phyloP scores from a whole-genome alignment of 2,888 invertebrate species.

The Ophioninae sp. region DNA sequence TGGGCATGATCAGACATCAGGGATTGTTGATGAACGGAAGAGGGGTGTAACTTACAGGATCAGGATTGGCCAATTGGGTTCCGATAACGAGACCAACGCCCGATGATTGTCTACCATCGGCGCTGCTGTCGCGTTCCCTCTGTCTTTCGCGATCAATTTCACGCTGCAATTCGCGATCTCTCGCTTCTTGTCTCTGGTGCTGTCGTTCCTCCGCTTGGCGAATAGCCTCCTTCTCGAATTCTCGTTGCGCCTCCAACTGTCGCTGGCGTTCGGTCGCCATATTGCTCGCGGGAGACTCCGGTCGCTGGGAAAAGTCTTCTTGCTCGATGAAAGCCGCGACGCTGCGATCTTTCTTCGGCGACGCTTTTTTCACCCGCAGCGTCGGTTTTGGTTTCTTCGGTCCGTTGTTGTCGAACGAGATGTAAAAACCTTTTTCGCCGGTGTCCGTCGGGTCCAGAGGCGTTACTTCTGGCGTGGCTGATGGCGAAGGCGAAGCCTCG shows the following conservation, averaged over 20 bases:
- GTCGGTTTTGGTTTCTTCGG: constrained; percentile 95
- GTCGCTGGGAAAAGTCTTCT: constrained; percentile 73
- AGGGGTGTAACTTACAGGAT: constrained; percentile 83
- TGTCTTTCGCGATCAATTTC: constrained; percentile 79
- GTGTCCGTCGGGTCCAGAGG: constrained; percentile 81
- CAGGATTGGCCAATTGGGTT: constrained; percentile 85
- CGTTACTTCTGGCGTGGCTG: constrained; percentile 79
- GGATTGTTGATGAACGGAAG: constrained; percentile 1
- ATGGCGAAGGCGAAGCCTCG: constrained; percentile 80
- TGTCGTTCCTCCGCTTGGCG: constrained; percentile 78
- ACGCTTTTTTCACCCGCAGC: constrained; percentile 87
- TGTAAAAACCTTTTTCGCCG: constrained; percentile 93
- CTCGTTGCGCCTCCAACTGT: constrained; percentile 81
- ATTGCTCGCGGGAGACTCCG: constrained; percentile 72
- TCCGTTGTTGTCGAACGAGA: constrained; percentile 94
- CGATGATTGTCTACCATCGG: constrained; percentile 71
- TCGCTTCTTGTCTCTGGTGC: constrained; percentile 76
- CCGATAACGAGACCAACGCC: constrained; percentile 86
- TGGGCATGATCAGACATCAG: neutral
- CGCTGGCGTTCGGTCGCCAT: constrained; percentile 77
- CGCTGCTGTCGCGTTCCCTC: constrained; percentile 71
- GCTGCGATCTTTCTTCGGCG: constrained; percentile 86
- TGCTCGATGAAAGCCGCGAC: constrained; percentile 74
- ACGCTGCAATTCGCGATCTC: constrained; percentile 77
- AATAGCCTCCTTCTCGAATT: constrained; percentile 77